Evolutionary conservation across 2,888 invertebrate genomes (phyloP).

Genomic region (Pilophorus perplexus): DNA sequence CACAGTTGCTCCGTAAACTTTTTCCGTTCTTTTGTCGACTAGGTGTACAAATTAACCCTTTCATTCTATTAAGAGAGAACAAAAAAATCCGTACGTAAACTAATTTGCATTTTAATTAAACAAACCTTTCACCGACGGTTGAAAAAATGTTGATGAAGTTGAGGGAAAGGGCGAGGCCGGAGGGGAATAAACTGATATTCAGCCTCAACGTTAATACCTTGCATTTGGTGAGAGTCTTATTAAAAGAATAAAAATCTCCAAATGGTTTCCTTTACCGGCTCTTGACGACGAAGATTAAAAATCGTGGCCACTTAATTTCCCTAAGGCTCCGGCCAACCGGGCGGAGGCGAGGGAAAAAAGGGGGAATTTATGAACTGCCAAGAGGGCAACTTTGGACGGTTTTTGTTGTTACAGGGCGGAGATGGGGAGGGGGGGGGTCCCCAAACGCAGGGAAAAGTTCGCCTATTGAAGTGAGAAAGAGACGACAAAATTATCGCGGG

Average conservation of each 20-base stretch:
- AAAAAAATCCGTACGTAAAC: slow-evolving; percentile 1
- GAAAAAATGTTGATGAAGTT: neutral
- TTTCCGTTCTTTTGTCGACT: no score
- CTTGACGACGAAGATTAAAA: slow-evolving; percentile 30
- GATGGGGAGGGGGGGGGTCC: no score
- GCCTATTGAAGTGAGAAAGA: no score
- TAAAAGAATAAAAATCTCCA: slow-evolving; percentile 18
- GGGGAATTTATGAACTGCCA: slow-evolving; percentile 13
- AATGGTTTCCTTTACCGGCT: slow-evolving; percentile 7
- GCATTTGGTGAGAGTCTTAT: neutral
- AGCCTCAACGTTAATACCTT: neutral
- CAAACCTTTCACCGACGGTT: neutral
- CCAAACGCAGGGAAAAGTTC: no score
- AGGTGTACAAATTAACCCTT: neutral
- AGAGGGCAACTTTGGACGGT: neutral
- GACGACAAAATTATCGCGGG: no score
- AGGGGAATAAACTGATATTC: neutral
- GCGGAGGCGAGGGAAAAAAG: neutral
- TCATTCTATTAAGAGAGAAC: no score
- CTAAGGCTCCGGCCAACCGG: neutral
- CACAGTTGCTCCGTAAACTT: no score
- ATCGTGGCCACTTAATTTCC: slow-evolving; percentile 31
- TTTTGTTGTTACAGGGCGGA: neutral
- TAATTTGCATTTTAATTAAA: slow-evolving; percentile 31
- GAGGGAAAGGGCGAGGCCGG: neutral